Percentiles rank a stretch among this genome's conserved stretches.
Evolutionary conservation across 2,113 vertebrate genomes (phyloP).

Genomic region (Ptilorrhoa leucosticta): DNA sequence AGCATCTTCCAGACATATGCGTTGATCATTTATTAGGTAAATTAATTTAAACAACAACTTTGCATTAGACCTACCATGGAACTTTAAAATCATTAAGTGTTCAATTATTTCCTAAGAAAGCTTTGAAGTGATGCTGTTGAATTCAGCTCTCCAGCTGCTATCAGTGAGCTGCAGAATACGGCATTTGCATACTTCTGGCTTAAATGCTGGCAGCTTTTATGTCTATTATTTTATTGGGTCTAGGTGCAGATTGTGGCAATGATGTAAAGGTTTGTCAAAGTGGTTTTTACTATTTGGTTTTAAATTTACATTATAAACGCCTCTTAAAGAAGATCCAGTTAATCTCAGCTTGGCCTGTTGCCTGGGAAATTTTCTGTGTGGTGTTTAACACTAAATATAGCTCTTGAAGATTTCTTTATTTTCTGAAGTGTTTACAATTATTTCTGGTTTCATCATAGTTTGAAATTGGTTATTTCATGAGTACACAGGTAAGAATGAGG

Average conservation of each 20-base stretch:
- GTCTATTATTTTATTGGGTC: conserved; percentile 10
- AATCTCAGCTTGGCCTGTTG: conserved; percentile 40
- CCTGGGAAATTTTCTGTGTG: conserved; percentile 15
- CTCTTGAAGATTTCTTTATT: conserved; percentile 5
- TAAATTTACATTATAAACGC: not conserved
- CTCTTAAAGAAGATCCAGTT: conserved; percentile 26
- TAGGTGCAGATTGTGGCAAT: conserved; percentile 5
- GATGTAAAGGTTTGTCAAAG: conserved; percentile 22
- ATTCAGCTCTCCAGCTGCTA: conserved; percentile 23
- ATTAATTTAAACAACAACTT: conserved; percentile 25
- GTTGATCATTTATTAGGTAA: not conserved
- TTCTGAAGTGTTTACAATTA: conserved; percentile 19
- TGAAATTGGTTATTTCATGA: not conserved
- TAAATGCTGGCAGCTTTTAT: conserved; percentile 16
- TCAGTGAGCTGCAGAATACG: not conserved
- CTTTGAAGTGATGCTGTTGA: conserved; percentile 29
- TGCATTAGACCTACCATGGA: not conserved
- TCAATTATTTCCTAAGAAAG: conserved; percentile 23
- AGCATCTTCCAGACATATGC: not conserved
- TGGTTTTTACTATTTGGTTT: conserved; percentile 19
- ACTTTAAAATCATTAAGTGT: conserved; percentile 15
- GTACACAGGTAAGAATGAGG: conserved; percentile 1
- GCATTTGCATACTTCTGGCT: not conserved
- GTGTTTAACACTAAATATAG: conserved; percentile 16
- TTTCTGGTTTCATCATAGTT: not conserved